Evolutionary conservation across 2,888 invertebrate species (phyloP), one percentile per base, ranked within the genome.

Genomic region (Hirudinaria manillensis): DNA sequence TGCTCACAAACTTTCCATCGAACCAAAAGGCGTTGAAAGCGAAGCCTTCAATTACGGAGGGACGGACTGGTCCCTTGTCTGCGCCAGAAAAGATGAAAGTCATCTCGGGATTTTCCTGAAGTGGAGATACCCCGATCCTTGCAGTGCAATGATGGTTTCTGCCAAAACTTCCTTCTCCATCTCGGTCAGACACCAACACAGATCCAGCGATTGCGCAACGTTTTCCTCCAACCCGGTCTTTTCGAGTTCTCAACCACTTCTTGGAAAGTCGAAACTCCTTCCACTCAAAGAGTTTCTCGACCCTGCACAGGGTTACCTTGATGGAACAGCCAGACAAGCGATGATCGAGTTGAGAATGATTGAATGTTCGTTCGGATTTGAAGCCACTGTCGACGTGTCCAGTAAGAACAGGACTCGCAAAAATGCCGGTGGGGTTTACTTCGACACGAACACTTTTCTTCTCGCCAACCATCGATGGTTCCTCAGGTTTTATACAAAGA

Each of bases 381-480:
- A 78, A 51, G 71, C 70, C 29, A 34, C 32, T 13, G 73, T 79
- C n/a, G 79, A 79, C 68, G 78, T 77, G 6, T 76, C 77, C 3
- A 75, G 78, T 4, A 72, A 74, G 3, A 74, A 72, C 6, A 70
- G 79, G n/a, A 79, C 77, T 16, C 76, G 79, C 27, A 80, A 80
- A 67, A 80, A 80, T 61, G 79, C 79, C 66, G 78, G 78, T 66
- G 80, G 80, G 6, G 77, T 76, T 38, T 80, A 80, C 74, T 80
- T 77, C 53, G 80, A 80, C 53, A 78, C 80, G 16, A 56, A 61
- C 29, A 77, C 77, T 4, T 80, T 80, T 70, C 24, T 78, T 21
- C 70, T 79, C 3, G 72, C 75, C 51, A 76, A 75, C 34, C 78
- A 80, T 56, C 74, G 78, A 16, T 80, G 80, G 80, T 80, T 78